phyloP scores from a whole-genome alignment of 2,888 invertebrate species.

The Dolichomitus sp. region DNA sequence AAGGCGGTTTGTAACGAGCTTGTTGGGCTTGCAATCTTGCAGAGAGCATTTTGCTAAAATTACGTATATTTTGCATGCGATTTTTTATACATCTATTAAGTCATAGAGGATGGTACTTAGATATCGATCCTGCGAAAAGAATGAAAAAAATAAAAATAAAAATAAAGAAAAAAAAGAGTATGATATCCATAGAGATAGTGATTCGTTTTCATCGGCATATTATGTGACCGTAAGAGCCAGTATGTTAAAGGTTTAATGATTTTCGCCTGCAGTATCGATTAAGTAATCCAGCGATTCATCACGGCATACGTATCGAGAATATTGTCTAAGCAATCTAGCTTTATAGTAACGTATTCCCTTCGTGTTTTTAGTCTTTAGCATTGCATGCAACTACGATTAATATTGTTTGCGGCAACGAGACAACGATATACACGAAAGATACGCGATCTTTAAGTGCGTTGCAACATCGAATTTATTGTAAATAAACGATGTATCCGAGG shows the following conservation, averaged over 20 bases:
- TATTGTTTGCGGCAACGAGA: constrained; percentile 26
- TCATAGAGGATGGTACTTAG: constrained; percentile 37
- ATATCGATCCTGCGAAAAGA: constrained; percentile 35
- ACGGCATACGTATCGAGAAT: constrained; percentile 45
- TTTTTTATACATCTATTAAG: constrained; percentile 56
- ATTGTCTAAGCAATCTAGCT: constrained; percentile 45
- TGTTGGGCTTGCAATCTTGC: constrained; percentile 68
- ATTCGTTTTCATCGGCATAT: constrained; percentile 61
- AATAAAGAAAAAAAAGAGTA: constrained; percentile 34
- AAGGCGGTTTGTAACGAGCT: constrained; percentile 52
- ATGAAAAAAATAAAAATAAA: constrained; percentile 23
- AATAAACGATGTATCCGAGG: constrained; percentile 9
- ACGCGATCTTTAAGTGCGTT: constrained; percentile 17
- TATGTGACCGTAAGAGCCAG: constrained; percentile 60
- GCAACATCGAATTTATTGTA: constrained; percentile 43
- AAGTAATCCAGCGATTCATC: constrained; percentile 26
- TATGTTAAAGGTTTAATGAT: constrained; percentile 60
- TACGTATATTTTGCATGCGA: constrained; percentile 76
- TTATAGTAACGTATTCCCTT: constrained; percentile 42
- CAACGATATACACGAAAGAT: constrained; percentile 10
- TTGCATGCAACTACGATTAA: constrained; percentile 57
- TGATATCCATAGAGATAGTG: constrained; percentile 57
- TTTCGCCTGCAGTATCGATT: constrained; percentile 56
- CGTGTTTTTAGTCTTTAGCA: constrained; percentile 56
- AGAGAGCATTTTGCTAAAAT: constrained; percentile 61